Percentiles rank a stretch among this genome's conserved stretches.
These are phyloP conservation scores for Neoaliturus tenellus DNA, from an alignment of 2,888 invertebrate species.

Conservation along the genomic window DNA sequence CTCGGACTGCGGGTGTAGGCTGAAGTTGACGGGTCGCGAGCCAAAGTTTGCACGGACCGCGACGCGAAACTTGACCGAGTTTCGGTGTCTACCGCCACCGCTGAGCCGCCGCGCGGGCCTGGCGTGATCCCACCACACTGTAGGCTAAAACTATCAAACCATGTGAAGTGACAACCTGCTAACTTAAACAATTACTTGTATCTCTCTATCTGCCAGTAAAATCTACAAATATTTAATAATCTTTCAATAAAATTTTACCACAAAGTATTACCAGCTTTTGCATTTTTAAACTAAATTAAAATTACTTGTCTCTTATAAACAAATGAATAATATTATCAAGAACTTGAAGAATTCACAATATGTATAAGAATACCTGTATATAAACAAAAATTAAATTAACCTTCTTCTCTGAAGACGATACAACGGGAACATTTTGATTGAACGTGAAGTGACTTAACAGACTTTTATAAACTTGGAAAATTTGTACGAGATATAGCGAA, in stretches of 20 bases:
- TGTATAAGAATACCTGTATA: not conserved
- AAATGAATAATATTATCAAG: not conserved
- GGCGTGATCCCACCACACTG: not conserved
- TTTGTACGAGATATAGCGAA: conserved; percentile 57
- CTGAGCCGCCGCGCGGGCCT: not conserved
- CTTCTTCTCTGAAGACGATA: not conserved
- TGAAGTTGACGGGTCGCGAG: conserved; percentile 30
- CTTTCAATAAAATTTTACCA: too few relatives aligned
- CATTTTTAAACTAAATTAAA: too few relatives aligned
- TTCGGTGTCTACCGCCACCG: not conserved
- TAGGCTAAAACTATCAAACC: not conserved
- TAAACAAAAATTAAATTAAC: not conserved
- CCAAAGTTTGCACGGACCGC: conserved; percentile 12
- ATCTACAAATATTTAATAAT: too few relatives aligned
- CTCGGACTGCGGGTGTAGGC: not conserved
- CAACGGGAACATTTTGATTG: not conserved
- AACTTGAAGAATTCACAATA: not conserved
- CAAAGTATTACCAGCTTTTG: too few relatives aligned
- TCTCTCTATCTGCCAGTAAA: too few relatives aligned
- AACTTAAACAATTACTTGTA: too few relatives aligned
- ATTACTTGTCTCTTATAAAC: not conserved
- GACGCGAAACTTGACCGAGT: conserved; percentile 46
- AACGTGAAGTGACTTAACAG: not conserved
- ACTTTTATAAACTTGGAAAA: conserved; percentile 28
- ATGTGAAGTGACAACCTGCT: not conserved